Evolutionary conservation across 2,113 vertebrate species (phyloP).

Genomic region (mouse (Mus musculus)): DNA sequence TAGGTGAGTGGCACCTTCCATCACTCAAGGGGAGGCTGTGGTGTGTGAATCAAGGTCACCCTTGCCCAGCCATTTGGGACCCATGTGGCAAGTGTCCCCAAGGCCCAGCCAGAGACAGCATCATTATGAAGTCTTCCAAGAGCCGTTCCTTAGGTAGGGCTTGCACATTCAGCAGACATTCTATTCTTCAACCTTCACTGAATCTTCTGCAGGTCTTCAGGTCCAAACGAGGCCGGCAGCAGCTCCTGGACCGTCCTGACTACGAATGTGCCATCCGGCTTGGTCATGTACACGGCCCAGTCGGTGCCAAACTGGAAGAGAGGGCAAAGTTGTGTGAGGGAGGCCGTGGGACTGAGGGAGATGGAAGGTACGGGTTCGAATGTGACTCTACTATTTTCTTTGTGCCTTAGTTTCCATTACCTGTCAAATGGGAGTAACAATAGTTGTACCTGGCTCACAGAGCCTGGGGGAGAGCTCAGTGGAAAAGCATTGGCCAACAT

Average conservation of each 20-base stretch:
- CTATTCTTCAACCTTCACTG: background rate
- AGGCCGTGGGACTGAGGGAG: rapidly evolving
- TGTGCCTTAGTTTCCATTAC: background rate
- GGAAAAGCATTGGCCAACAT: background rate
- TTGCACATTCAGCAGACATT: background rate
- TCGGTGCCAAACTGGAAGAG: slow-evolving; percentile 91
- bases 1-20: background rate
- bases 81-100: background rate
- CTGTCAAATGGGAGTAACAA: background rate
- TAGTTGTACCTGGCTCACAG: background rate
- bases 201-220: slow-evolving; percentile 87
- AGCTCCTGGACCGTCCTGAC: slow-evolving; percentile 89
- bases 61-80: background rate
- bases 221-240: slow-evolving; percentile 93
- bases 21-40: background rate
- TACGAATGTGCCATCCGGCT: slow-evolving; percentile 87
- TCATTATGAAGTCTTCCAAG: background rate
- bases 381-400: background rate
- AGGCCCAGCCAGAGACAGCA: background rate
- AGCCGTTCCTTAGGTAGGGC: background rate
- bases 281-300: slow-evolving; percentile 92
- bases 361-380: background rate
- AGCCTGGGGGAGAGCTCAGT: background rate
- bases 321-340: background rate
- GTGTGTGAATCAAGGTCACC: background rate